These are phyloP conservation scores for Pterostichus madidus DNA, from an alignment of 2,888 invertebrate species.

Conservation along the genomic window DNA sequence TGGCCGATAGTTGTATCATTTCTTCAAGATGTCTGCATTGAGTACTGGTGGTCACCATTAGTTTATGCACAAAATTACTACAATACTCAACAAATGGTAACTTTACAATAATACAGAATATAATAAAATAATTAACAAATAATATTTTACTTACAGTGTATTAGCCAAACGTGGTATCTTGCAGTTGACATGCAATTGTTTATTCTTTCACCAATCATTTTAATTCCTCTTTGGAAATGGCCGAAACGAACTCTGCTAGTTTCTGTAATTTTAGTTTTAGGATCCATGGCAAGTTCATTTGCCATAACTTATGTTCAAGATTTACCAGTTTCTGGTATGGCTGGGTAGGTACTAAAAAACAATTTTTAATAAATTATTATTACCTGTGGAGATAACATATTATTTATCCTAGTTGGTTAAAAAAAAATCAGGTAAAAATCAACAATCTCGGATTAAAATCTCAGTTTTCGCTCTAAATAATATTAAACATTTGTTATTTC, in stretches of 20 bases:
- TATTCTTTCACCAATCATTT: conserved; percentile 68
- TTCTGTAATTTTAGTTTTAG: conserved; percentile 31
- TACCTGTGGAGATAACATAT: too few species aligned
- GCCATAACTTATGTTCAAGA: conserved; percentile 40
- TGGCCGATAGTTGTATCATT: conserved; percentile 1
- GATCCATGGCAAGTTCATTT: conserved; percentile 54
- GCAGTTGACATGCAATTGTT: conserved; percentile 69
- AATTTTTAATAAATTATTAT: too few species aligned
- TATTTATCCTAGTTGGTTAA: too few species aligned
- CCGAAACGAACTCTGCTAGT: conserved; percentile 69
- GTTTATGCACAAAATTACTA: conserved; percentile 52
- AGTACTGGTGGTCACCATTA: conserved; percentile 54
- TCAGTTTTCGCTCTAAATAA: background rate
- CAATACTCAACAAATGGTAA: conserved; percentile 45
- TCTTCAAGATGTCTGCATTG: conserved; percentile 21
- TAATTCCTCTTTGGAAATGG: conserved; percentile 68
- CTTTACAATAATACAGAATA: background rate
- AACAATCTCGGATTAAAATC: background rate
- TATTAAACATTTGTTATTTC: background rate
- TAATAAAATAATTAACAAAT: background rate
- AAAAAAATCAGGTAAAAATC: too few species aligned
- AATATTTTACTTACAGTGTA: conserved; percentile 70
- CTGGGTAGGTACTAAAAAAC: background rate
- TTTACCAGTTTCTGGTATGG: conserved; percentile 8
- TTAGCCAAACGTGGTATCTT: conserved; percentile 69